These are phyloP conservation scores for Leptobrachium leishanense DNA, from an alignment of 2,113 vertebrate genomes.

Conservation along the genomic window DNA sequence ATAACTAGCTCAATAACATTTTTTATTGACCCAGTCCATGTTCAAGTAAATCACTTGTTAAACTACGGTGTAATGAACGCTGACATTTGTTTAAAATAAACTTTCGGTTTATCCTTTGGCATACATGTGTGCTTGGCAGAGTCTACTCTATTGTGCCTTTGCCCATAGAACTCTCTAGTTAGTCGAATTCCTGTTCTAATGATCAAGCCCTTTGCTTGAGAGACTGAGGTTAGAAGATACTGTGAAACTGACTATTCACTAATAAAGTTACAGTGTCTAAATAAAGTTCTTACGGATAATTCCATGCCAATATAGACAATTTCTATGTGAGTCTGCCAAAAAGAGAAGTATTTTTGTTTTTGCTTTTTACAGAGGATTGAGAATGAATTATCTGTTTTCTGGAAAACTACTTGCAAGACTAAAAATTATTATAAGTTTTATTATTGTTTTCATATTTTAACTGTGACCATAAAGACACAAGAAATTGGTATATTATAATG, in stretches of 20 bases:
- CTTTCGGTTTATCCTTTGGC: constrained; percentile 41
- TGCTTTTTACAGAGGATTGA: not conserved
- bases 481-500: too few species aligned
- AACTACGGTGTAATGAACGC: constrained; percentile 36
- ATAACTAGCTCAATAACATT: constrained; percentile 24
- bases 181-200: constrained; percentile 27
- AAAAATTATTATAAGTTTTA: not conserved
- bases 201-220: not conserved
- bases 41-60: constrained; percentile 43
- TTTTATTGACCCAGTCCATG: constrained; percentile 7
- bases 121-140: constrained; percentile 33
- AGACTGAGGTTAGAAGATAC: constrained; percentile 3
- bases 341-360: constrained; percentile 15
- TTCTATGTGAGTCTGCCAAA: constrained; percentile 6
- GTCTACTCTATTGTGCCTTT: constrained; percentile 27
- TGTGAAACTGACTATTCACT: constrained; percentile 1
- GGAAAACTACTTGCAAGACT: not conserved
- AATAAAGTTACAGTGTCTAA: constrained; percentile 8
- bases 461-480: too few species aligned
- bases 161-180: constrained; percentile 24
- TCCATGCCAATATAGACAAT: constrained; percentile 7
- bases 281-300: not conserved
- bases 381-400: not conserved
- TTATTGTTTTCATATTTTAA: too few species aligned
- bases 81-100: constrained; percentile 47